Base-by-base conservation (phyloP, 2,797 vertebrate species). In the Xerus rutilus region DNA sequence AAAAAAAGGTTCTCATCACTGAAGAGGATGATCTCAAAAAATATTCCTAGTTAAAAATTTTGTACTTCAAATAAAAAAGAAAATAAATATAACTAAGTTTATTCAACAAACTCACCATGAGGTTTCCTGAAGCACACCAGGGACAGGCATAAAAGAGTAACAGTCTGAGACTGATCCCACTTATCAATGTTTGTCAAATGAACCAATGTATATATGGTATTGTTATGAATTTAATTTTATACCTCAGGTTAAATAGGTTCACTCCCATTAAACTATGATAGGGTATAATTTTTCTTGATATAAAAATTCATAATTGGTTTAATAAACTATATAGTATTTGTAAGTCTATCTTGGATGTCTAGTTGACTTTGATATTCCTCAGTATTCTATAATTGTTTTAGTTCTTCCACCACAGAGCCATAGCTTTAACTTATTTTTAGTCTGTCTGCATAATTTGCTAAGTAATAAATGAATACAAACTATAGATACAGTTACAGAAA, bases 401-500 rank as follows among this genome's bases (percentile, higher is more conserved):
- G 64, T 85, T 73, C 39, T 62, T 67, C 43, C 15, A 54, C 32
- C 49, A 95, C 1, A 52, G 91, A 62, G 83, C 43, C 7, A 21
- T 2, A 91, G 18, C 23, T 45, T 92, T 20, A 54, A 13, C 32
- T 77, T 95, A 21, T 57, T 18, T 62, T 28, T 13, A 69, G 8
- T 82, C 39, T 69, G 81, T 76, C 86, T 93, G n/a, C 4, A 87
- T 54, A 70, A 96, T 54, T 82, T 83, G 59, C 52, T 74, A 96
- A 77, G 39, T 86, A 69, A 54, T 43, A 43, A 70, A 35, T 89
- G 6, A 82, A 91, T 18, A 91, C 23, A 52, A 13, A 64, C 45
- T 39, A 86, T 45, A 89, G 85, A 52, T 28, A 59, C 10, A 85
- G 25, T 76, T 77, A 72, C 7, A 57, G 59, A 59, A 82, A 13